Base-by-base conservation (phyloP, 2,888 invertebrate species). In the Drosophila fungiperda region DNA sequence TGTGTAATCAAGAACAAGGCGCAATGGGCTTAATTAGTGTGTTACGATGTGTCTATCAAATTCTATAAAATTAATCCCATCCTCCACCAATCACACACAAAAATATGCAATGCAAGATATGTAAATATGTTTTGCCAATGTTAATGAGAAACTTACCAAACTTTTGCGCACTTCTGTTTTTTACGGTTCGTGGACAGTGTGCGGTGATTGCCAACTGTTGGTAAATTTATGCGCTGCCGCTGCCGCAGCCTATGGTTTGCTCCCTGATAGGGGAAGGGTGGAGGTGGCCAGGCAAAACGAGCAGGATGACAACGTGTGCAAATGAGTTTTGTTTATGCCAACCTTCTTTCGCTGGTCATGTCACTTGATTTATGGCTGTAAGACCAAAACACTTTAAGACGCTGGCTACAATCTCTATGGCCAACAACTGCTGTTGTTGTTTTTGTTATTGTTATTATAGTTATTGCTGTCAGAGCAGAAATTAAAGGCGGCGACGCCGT, bases 401-500 rank as follows among this genome's bases (percentile, higher is more conserved):
- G 83, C 78, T 77, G 77, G 73, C 70, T 73, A 66, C 73, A 61
- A 64, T 69, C 82, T 81, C 59, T 62, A 65, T 68, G 69, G 52
- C 68, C 69, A 76, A 68, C 81, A 72, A 73, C 76, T 36, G 26
- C n/a, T 54, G 38, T 50, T 57, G 38, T 38, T 38, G 17, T 38
- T 38, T 3, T 52, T 64, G 55, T 15, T 58, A 48, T 35, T 50
- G 9, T 52, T 45, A 26, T 60, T 49, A 17, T 58, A 58, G 64
- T 62, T 66, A 45, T 53, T 78, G 54, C 40, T 66, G 68, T 62
- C 59, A 49, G 36, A 68, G 48, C 38, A 42, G 36, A 63, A 67
- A 76, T 76, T 76, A 75, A 54, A 55, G 87, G 54, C 72, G 84
- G 83, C 89, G 78, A 69, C 82, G 83, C 90, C 90, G 80, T 80